These are phyloP conservation scores for Melanargia galathea DNA, from an alignment of 2,888 invertebrate species.

Conservation along the genomic window DNA sequence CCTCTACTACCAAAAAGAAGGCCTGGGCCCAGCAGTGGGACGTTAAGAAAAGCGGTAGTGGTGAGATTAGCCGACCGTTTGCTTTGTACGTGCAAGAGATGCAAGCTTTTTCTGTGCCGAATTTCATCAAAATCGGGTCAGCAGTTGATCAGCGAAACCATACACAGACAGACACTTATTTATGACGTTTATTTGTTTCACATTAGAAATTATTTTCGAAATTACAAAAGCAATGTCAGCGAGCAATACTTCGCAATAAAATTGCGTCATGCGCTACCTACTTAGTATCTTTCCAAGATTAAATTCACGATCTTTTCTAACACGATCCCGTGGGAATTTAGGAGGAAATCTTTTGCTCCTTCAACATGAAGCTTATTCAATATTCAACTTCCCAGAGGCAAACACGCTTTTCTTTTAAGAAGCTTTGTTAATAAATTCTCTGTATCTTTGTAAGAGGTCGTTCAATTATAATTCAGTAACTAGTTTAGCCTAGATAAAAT, in stretches of 20 bases:
- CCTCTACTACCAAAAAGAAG: too few relatives aligned
- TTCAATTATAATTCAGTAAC: not conserved
- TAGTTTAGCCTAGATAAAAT: not conserved
- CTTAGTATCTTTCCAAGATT: conserved; percentile 17
- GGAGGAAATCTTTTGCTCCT: conserved; percentile 34
- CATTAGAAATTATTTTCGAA: too few relatives aligned
- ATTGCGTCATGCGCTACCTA: conserved; percentile 15
- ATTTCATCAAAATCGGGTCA: too few relatives aligned
- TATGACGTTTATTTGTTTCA: too few relatives aligned
- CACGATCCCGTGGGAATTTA: conserved; percentile 27
- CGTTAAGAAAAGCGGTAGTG: too few relatives aligned
- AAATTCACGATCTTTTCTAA: conserved; percentile 27
- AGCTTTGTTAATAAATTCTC: conserved; percentile 19
- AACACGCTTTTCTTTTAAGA: conserved; percentile 22
- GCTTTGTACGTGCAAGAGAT: too few relatives aligned
- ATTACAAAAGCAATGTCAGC: not conserved
- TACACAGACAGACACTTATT: too few relatives aligned
- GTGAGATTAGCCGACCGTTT: too few relatives aligned
- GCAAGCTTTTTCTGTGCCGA: too few relatives aligned
- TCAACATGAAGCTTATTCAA: conserved; percentile 35
- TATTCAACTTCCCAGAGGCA: conserved; percentile 31
- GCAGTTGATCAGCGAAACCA: too few relatives aligned
- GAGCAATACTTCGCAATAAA: not conserved
- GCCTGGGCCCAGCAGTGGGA: too few relatives aligned
- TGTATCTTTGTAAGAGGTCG: not conserved